Evolutionary conservation across 2,888 invertebrate species (phyloP), one percentile per base, ranked within the genome.

Genomic region (Eurytoma adleriae): DNA sequence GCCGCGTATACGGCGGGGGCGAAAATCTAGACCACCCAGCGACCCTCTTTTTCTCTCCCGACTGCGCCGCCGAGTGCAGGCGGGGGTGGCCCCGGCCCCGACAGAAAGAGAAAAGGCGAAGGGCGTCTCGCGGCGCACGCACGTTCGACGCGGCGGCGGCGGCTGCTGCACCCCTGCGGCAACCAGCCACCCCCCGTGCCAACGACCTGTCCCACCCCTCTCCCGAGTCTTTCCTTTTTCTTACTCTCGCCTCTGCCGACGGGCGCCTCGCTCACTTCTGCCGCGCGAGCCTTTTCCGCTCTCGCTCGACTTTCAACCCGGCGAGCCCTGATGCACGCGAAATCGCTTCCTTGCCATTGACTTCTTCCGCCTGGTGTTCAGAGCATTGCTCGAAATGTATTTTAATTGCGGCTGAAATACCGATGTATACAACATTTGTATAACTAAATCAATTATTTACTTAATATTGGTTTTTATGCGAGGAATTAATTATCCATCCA

Each of bases 1-100:
- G 10, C 24, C 14, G 48, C 24, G 0, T 4, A 2, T 10, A 54
- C 3, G 20, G 52, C 77, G 52, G 56, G 61, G 64, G 83, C 83
- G 83, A 85, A 87, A 87, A 89, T 88, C 88, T 89, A 88, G 89
- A 89, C 88, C 89, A 89, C 87, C 88, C 88, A 87, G 87, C 89
- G 86, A 88, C 87, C 88, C 87, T 87, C 86, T 89, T 88, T 84
- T 56, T 54, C 20, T 66, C 64, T 14, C 57, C 56, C 54, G 18
- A 54, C 40, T 54, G 27, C n/a, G 14, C 18, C 24, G 13, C 57
- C 18, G 54, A 56, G n/a, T 57, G n/a, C 67, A 3, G 24, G 69
- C 16, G 56, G 69, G 54, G 27, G 16, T 4, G 27, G 30, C 16
- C 62, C 27, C 64, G 40, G 64, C n/a, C 3, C 48, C 24, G 40